A percentile compares a stretch with the other conserved stretches of the same genome.
Conservation (phyloP, 2,888 invertebrate species). For the Trichopria drosophilae region DNA sequence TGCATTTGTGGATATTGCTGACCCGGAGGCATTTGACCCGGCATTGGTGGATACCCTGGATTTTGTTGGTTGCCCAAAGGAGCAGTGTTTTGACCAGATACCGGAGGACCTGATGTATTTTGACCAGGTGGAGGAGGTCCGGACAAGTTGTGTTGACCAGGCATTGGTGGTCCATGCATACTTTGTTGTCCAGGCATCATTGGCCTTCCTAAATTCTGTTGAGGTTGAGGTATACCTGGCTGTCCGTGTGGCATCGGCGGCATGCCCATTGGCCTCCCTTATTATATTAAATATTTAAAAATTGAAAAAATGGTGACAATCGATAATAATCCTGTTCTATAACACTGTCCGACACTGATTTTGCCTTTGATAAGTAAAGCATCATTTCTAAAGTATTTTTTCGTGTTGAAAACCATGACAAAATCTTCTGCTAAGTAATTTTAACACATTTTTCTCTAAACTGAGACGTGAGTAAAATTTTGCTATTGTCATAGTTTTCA, state of each 20-base stretch:
- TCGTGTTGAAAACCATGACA: no score
- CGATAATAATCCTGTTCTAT: no score
- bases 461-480: no score
- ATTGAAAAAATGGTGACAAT: no score
- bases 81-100: slow-evolving; percentile 31
- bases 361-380: no score
- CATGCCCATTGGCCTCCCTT: slow-evolving; percentile 25
- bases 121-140: slow-evolving; percentile 26
- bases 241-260: slow-evolving; percentile 25
- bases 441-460: no score
- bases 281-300: no score
- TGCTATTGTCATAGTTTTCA: no score
- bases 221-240: slow-evolving; percentile 35
- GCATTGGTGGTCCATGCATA: slow-evolving; percentile 33
- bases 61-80: slow-evolving; percentile 28
- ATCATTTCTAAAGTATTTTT: no score
- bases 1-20: slow-evolving; percentile 41
- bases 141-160: slow-evolving; percentile 37
- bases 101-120: slow-evolving; percentile 31
- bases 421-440: no score
- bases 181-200: slow-evolving; percentile 30
- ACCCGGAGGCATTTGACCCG: slow-evolving; percentile 43
- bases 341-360: no score
- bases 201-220: slow-evolving; percentile 26
- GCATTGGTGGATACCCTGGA: slow-evolving; percentile 32